Base-by-base conservation (phyloP, 2,888 invertebrate genomes). In the Dryadula phaetusa region DNA sequence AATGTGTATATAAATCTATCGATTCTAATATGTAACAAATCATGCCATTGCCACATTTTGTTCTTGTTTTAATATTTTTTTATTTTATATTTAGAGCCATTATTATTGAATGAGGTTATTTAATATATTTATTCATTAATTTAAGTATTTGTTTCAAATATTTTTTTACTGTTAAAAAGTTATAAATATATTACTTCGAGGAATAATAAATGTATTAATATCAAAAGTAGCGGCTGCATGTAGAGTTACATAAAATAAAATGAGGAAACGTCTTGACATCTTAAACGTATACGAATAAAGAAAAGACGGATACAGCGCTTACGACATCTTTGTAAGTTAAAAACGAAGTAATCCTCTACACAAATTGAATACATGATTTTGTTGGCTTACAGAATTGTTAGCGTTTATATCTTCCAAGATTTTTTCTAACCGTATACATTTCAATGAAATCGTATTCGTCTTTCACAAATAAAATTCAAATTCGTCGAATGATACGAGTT, bases 281-380 rank as follows among this genome's bases (percentile, higher is more conserved):
- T 62, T 62, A 47, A 62, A 37, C 25, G 37, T 28, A 37, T 7
- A 53, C 40, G 16, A 18, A 53, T 18, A 25, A 47, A 64, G 37
- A 28, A 65, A 65, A 65, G 8, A 49, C n/a, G 14, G 28, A 65
- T 49, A 52, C 40, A 58, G 37, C 25, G 64, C 18, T 42, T 42
- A 60, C 60, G 44, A 63, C 10, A 72, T 73, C 60, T 58, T 75
- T 77, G 70, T 72, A 76, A 71, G 78, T 80, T 82, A 80, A 82
- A 82, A 58, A 64, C 78, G 60, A 78, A 82, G 85, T 86, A 86
- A 87, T 58, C 56, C 84, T 72, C 75, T 72, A 78, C 78, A 82
- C 85, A 87, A 88, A 88, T 87, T 85, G 88, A 87, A 88, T 87
- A 87, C 88, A 83, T 82, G 85, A 87, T 86, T 86, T 80, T 80